phyloP scores from a whole-genome alignment of 2,797 vertebrate genomes.

The Amblyraja radiata region DNA sequence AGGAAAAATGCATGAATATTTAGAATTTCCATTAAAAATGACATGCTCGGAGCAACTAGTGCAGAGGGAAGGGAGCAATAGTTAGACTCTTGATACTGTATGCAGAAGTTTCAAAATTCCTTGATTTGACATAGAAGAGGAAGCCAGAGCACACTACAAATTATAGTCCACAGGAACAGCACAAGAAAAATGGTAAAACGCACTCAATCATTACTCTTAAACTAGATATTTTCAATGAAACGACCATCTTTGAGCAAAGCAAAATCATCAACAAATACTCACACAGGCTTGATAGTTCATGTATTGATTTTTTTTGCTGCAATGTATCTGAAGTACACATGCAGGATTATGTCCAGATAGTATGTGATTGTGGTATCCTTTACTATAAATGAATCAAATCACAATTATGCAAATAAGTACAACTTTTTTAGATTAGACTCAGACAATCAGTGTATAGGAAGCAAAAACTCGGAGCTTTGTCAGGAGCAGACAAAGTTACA shows the following conservation, averaged over 20 bases:
- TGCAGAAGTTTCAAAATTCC: neutral
- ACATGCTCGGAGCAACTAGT: neutral
- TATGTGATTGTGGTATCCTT: neutral
- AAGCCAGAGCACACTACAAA: neutral
- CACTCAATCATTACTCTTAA: too few species aligned
- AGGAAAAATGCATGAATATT: neutral
- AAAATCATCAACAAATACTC: neutral
- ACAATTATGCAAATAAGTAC: neutral
- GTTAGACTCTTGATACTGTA: neutral
- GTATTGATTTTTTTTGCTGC: neutral
- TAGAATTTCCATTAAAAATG: neutral
- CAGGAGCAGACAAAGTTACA: too few species aligned
- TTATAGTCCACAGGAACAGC: neutral
- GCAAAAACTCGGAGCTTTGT: too few species aligned
- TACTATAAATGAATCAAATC: neutral
- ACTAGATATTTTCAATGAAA: too few species aligned
- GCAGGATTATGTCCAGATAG: neutral
- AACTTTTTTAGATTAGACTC: neutral
- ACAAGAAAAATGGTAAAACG: neutral
- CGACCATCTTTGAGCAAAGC: neutral
- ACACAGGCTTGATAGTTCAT: neutral
- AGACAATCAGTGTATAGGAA: neutral
- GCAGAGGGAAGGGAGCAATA: neutral
- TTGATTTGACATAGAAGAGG: neutral
- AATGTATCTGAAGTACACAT: neutral